A percentile compares a stretch with the other conserved stretches of the same genome.
These are phyloP conservation scores for Ectemnius cavifrons DNA, from an alignment of 2,888 invertebrate genomes.

Conservation along the genomic window DNA sequence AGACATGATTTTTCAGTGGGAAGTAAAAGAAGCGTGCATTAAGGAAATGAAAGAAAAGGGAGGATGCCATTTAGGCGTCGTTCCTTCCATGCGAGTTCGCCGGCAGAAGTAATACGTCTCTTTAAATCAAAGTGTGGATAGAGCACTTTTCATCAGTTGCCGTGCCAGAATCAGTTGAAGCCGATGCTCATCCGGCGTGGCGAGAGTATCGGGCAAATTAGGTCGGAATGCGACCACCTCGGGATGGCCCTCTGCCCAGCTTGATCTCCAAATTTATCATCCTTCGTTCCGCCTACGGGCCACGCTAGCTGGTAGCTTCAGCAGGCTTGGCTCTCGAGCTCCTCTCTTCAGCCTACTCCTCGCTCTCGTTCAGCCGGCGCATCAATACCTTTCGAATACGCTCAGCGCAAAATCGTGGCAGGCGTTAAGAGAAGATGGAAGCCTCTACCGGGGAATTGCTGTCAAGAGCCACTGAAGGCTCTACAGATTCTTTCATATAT, in stretches of 20 bases:
- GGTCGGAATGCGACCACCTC: conserved; percentile 23
- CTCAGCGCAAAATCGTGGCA: conserved; percentile 47
- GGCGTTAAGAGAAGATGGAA: conserved; percentile 49
- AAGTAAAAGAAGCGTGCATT: too few species aligned
- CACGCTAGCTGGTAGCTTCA: too few species aligned
- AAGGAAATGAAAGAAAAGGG: too few species aligned
- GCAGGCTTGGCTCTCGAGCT: conserved; percentile 2
- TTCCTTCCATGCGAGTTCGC: too few species aligned
- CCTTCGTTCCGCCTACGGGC: conserved; percentile 32
- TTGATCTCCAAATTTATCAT: conserved; percentile 62
- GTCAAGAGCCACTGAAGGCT: background rate
- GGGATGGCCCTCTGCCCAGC: conserved; percentile 25
- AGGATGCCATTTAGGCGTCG: too few species aligned
- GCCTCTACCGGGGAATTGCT: conserved; percentile 11
- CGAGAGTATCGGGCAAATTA: conserved; percentile 23
- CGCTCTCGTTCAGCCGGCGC: conserved; percentile 39
- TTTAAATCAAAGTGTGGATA: too few species aligned
- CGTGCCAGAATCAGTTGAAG: too few species aligned
- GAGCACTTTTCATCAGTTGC: too few species aligned
- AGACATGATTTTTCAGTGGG: too few species aligned
- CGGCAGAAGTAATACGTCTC: too few species aligned
- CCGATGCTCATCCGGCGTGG: too few species aligned
- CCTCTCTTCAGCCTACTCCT: conserved; percentile 16
- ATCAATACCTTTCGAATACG: conserved; percentile 54
- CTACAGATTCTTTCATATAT: too few species aligned